phyloP scores from a whole-genome alignment of 2,888 invertebrate genomes.

The Watsonalla cultraria region DNA sequence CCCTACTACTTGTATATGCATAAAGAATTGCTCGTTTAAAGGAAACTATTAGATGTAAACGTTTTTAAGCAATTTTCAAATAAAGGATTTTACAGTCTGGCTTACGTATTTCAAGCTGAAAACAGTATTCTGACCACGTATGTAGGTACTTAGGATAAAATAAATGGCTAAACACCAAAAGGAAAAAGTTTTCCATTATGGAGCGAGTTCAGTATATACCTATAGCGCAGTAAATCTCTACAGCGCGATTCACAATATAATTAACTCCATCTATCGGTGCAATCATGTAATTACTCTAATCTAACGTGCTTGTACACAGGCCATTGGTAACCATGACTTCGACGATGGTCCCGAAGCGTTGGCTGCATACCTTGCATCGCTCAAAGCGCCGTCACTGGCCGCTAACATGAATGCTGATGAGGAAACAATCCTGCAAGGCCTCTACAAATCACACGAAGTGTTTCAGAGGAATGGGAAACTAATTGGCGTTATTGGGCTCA shows the following conservation, averaged over 20 bases:
- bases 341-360: constrained; percentile 81
- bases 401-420: constrained; percentile 73
- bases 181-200: too few species aligned
- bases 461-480: background rate
- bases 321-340: constrained; percentile 83
- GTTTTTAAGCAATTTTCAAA: too few species aligned
- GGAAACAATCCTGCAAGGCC: background rate
- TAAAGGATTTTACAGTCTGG: too few species aligned
- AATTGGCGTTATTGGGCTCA: background rate
- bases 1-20: too few species aligned
- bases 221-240: background rate
- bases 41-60: too few species aligned
- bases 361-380: constrained; percentile 77
- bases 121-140: too few species aligned
- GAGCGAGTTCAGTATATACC: background rate
- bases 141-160: too few species aligned
- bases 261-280: too few species aligned
- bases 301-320: background rate
- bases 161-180: too few species aligned
- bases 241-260: too few species aligned
- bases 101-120: too few species aligned
- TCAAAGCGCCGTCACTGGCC: constrained; percentile 80
- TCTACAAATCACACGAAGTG: background rate
- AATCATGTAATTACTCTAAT: background rate
- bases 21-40: too few species aligned